A percentile compares a stretch with the other conserved stretches of the same genome.
phyloP scores from a whole-genome alignment of 2,113 vertebrate genomes.

The Baryphthengus martii region DNA sequence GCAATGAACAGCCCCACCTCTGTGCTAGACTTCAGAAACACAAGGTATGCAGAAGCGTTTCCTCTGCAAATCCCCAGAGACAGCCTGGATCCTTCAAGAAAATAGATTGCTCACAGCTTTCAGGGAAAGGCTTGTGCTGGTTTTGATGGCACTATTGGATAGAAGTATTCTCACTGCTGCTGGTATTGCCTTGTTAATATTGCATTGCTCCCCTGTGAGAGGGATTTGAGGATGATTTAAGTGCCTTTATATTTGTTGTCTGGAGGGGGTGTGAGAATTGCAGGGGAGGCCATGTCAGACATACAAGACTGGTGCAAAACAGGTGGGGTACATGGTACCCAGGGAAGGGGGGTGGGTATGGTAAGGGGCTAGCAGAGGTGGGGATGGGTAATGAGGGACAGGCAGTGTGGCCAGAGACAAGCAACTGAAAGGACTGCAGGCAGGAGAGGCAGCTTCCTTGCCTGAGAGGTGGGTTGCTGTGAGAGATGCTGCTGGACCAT shows the following conservation, averaged over 20 bases:
- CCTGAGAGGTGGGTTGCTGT: neutral
- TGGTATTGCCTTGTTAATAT: neutral
- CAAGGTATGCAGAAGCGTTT: neutral
- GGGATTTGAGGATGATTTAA: neutral
- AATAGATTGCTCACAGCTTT: neutral
- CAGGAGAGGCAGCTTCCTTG: neutral
- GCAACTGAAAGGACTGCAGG: neutral
- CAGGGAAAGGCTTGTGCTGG: neutral
- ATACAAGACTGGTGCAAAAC: fast-evolving
- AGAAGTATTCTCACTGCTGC: neutral
- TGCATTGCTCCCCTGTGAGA: fast-evolving
- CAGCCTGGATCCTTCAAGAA: neutral
- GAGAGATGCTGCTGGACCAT: neutral
- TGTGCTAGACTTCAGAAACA: neutral
- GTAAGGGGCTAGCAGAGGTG: no score
- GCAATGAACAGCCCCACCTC: neutral
- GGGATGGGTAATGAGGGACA: neutral
- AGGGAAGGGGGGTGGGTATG: neutral
- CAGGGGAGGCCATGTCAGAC: neutral
- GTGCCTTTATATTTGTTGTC: neutral
- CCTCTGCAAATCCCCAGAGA: neutral
- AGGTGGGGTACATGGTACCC: neutral
- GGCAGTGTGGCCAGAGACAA: neutral
- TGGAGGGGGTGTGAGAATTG: neutral
- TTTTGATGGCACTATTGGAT: neutral